phyloP scores from a whole-genome alignment of 2,797 vertebrate species.

The Pseudochromis fuscus region DNA sequence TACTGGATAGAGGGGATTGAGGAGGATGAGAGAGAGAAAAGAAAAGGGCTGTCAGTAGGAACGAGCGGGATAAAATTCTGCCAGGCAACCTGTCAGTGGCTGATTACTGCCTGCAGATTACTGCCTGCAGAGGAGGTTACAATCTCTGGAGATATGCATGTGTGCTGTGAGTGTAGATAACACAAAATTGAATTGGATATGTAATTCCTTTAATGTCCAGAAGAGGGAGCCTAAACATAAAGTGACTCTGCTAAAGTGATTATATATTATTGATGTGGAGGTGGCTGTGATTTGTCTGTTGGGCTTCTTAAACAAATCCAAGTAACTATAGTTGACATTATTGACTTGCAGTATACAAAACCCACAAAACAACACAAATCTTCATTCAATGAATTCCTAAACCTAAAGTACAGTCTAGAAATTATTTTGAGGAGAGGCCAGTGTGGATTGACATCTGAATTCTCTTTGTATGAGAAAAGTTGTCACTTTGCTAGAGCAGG shows the following conservation, averaged over 20 bases:
- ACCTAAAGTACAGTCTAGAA: background rate
- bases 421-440: background rate
- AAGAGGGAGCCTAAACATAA: conserved; percentile 60
- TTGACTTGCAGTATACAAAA: background rate
- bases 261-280: conserved; percentile 25
- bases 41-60: conserved; percentile 10
- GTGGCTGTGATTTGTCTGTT: conserved; percentile 22
- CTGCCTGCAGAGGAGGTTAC: conserved; percentile 13
- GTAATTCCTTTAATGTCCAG: conserved; percentile 51
- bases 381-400: background rate
- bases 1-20: conserved; percentile 80
- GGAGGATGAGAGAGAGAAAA: background rate
- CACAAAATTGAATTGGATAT: conserved; percentile 18
- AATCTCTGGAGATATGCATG: conserved; percentile 30
- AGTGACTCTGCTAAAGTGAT: background rate
- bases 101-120: conserved; percentile 62
- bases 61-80: background rate
- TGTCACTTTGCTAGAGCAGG: background rate
- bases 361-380: background rate
- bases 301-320: background rate
- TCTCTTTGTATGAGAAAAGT: background rate
- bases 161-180: conserved; percentile 12
- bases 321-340: conserved; percentile 1
- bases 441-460: background rate
- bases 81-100: conserved; percentile 13